Percentiles rank a stretch among this genome's conserved stretches.
Conservation (phyloP, 2,888 invertebrate species). For the Julus scanicus region DNA sequence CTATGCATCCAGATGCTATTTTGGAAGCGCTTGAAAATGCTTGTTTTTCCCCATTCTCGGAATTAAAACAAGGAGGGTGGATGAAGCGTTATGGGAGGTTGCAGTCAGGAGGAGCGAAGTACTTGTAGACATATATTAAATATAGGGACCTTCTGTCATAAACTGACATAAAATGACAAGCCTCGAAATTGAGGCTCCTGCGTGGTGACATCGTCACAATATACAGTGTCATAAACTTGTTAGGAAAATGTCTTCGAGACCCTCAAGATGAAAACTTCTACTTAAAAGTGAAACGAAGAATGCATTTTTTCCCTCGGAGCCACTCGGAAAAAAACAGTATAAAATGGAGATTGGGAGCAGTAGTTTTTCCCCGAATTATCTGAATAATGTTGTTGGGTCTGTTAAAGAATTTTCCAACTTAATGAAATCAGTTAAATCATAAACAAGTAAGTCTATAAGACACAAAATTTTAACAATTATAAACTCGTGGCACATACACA, state of each 20-base stretch:
- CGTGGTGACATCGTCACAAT: conserved; percentile 35
- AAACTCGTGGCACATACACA: too few species aligned
- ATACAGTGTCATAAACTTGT: conserved; percentile 30
- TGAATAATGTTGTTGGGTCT: background rate
- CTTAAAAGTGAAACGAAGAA: conserved; percentile 23
- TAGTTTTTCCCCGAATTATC: background rate
- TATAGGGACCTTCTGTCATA: conserved; percentile 4
- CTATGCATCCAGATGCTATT: conserved; percentile 10
- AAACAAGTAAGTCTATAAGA: too few species aligned
- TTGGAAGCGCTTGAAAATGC: conserved; percentile 5
- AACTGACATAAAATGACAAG: conserved; percentile 37
- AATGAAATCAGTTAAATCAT: too few species aligned
- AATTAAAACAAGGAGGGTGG: conserved; percentile 37
- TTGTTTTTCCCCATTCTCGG: background rate
- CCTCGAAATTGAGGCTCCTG: conserved; percentile 14
- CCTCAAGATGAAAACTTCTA: conserved; percentile 31
- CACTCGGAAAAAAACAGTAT: background rate
- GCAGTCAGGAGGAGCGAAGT: conserved; percentile 4
- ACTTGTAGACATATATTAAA: background rate
- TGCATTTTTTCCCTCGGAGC: conserved; percentile 24
- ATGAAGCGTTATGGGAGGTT: background rate
- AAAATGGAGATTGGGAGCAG: conserved; percentile 11
- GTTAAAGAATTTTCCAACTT: too few species aligned
- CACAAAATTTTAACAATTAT: too few species aligned
- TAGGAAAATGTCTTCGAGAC: conserved; percentile 33